phyloP scores from a whole-genome alignment of 2,888 invertebrate genomes.

The Aethes cnicana region DNA sequence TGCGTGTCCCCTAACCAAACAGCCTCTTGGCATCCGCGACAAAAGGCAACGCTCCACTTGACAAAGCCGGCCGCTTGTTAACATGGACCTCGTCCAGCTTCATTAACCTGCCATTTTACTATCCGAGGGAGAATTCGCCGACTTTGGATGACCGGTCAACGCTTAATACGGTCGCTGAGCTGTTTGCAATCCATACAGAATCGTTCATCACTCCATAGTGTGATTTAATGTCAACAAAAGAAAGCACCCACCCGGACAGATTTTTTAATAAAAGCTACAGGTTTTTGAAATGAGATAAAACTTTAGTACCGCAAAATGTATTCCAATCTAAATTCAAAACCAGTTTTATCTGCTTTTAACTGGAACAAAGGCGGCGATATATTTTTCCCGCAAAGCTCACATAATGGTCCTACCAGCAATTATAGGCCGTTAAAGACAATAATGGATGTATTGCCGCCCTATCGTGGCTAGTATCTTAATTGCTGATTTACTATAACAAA shows the following conservation, averaged over 20 bases:
- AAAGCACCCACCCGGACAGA: too few species aligned
- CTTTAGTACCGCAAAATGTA: too few species aligned
- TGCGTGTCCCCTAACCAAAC: conserved; percentile 15
- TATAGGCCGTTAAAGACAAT: conserved; percentile 61
- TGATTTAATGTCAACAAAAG: too few species aligned
- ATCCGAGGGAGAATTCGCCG: background rate
- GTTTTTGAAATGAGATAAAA: too few species aligned
- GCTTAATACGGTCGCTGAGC: too few species aligned
- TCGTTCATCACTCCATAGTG: too few species aligned
- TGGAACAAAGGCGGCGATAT: conserved; percentile 40
- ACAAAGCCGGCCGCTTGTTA: conserved; percentile 13
- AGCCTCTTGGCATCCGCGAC: conserved; percentile 11
- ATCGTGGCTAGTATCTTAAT: conserved; percentile 67
- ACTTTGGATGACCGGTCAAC: too few species aligned
- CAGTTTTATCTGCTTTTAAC: conserved; percentile 10
- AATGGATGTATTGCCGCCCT: conserved; percentile 54
- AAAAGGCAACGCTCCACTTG: conserved; percentile 3
- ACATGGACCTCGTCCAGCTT: background rate
- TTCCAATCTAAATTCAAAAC: conserved; percentile 12
- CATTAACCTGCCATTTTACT: background rate
- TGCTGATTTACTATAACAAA: conserved; percentile 57
- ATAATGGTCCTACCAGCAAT: conserved; percentile 57
- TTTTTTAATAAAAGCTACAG: too few species aligned
- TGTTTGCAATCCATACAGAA: too few species aligned
- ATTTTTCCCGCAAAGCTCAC: conserved; percentile 55